These are phyloP conservation scores for Brachystomella parvula DNA, from an alignment of 1,140 invertebrate species.

Conservation along the genomic window DNA sequence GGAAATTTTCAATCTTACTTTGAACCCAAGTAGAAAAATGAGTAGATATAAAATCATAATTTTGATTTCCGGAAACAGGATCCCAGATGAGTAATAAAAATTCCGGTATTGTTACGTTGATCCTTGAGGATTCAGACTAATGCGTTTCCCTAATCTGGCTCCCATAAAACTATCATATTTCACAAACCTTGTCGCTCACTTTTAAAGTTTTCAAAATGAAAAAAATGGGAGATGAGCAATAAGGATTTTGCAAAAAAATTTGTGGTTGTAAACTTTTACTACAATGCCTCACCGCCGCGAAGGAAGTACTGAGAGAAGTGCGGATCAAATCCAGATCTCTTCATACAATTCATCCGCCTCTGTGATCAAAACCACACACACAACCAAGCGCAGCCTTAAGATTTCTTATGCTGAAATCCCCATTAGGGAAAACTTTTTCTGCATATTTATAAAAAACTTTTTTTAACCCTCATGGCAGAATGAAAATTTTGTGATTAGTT, in stretches of 20 bases:
- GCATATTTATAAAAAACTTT: not conserved
- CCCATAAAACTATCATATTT: not conserved
- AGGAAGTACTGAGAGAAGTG: not conserved
- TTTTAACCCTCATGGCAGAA: not conserved
- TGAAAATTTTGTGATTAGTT: not conserved
- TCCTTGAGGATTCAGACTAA: too few species aligned
- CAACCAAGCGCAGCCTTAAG: not conserved
- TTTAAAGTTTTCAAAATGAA: too few species aligned
- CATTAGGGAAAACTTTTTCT: not conserved
- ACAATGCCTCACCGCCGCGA: not conserved
- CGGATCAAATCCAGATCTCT: conserved; percentile 6
- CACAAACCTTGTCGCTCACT: too few species aligned
- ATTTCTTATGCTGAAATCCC: too few species aligned
- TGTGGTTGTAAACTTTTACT: not conserved
- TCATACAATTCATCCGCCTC: not conserved
- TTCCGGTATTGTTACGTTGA: too few species aligned
- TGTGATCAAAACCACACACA: conserved; percentile 6
- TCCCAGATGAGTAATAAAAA: too few species aligned
- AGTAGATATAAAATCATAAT: not conserved
- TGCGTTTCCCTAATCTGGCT: not conserved
- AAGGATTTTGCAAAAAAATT: too few species aligned
- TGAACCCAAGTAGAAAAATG: not conserved
- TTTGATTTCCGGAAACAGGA: too few species aligned
- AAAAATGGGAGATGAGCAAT: too few species aligned
- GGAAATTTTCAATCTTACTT: too few species aligned